Conservation (phyloP, 2,113 vertebrate genomes). For the Gymnocephalus cernua region DNA sequence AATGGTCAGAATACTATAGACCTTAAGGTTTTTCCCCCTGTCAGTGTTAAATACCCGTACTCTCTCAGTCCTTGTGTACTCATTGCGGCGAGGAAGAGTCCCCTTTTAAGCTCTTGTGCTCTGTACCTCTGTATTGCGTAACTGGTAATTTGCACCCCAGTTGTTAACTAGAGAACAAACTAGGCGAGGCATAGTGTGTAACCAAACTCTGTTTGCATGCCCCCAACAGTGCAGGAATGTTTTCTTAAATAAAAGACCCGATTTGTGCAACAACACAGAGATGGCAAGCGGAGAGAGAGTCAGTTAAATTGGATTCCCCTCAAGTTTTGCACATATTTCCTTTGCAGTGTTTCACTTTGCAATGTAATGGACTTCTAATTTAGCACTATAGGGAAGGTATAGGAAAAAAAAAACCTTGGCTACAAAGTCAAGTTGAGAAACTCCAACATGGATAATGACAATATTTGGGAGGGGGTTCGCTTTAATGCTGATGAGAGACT, state of each 20-base stretch:
- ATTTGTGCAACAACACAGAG: conserved; percentile 62
- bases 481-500: conserved; percentile 51
- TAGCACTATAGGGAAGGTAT: neutral
- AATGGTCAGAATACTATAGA: conserved; percentile 43
- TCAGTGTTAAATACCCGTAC: conserved; percentile 16
- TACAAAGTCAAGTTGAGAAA: conserved; percentile 25
- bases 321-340: conserved; percentile 29
- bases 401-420: neutral
- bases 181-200: conserved; percentile 38
- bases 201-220: conserved; percentile 44
- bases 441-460: conserved; percentile 49
- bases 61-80: conserved; percentile 26
- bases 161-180: conserved; percentile 60
- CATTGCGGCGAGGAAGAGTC: conserved; percentile 31
- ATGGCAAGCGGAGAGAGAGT: conserved; percentile 21
- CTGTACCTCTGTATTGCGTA: conserved; percentile 49
- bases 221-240: conserved; percentile 52
- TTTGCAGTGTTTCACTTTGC: conserved; percentile 42
- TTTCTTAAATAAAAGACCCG: conserved; percentile 65
- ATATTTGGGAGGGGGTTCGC: conserved; percentile 35
- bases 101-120: conserved; percentile 31
- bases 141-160: conserved; percentile 59
- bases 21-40: conserved; percentile 28
- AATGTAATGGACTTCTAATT: conserved; percentile 39
- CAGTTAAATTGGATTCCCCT: conserved; percentile 15